Percentiles rank a stretch among this genome's conserved stretches.
phyloP scores from a whole-genome alignment of 1,140 invertebrate genomes.

The Bombus consobrinus region DNA sequence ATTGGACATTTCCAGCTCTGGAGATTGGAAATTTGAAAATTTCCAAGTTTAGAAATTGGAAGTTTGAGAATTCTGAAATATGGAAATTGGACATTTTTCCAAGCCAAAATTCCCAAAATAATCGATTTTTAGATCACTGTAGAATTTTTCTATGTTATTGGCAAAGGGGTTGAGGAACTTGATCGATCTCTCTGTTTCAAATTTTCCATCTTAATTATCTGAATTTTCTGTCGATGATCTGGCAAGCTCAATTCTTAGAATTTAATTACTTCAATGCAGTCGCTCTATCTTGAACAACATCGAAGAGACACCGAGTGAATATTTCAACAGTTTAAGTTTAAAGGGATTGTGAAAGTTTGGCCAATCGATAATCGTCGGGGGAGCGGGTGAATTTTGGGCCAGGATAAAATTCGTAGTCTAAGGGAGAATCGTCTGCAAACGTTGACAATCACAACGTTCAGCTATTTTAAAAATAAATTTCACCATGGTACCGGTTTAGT shows the following conservation, averaged over 20 bases:
- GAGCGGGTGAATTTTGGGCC: neutral
- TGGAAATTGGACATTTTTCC: neutral
- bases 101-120: no score
- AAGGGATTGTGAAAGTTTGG: neutral
- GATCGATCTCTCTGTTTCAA: neutral
- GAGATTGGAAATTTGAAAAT: neutral
- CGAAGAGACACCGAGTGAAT: neutral
- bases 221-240: neutral
- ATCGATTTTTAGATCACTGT: no score
- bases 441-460: no score
- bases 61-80: neutral
- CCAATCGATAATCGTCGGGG: constrained; percentile 10
- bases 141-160: no score
- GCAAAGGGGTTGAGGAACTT: neutral
- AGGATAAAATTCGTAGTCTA: neutral
- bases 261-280: neutral
- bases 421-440: neutral
- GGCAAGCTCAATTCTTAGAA: no score
- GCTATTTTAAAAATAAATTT: neutral
- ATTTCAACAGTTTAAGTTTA: constrained; percentile 5
- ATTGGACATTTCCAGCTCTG: neutral
- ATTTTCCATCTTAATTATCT: neutral
- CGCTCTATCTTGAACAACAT: no score
- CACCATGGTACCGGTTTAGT: neutral
- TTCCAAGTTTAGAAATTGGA: no score